Base-by-base conservation (phyloP, 2,888 invertebrate species). In the Atethmia centrago region DNA sequence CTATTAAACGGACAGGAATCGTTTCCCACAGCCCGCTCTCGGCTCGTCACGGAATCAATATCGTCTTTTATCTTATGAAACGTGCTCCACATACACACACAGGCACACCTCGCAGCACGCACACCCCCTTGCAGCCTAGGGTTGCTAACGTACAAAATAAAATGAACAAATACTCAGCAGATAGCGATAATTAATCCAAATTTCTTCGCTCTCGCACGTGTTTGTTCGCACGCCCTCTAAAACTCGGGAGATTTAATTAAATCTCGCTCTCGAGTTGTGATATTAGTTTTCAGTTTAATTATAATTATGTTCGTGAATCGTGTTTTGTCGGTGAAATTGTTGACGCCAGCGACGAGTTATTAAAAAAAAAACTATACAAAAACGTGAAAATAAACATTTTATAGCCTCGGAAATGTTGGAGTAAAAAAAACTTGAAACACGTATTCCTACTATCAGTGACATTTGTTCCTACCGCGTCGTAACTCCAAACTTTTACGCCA, bases 31-130 rank as follows among this genome's bases (percentile, higher is more conserved):
- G 95, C 93, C 90, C 93, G 94, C 92, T 90, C 93, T 91, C 92
- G 90, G 90, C 93, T 93, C 95, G 95, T 95, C 95, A 96, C 95
- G 95, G 94, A 96, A 96, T 96, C 96, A 95, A 96, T 96, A 96
- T 95, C 94, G 93, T 92, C 95, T 96, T 95, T 95, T 96, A 96
- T 96, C 95, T 96, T 94, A 93, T 92, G 92, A 94, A 94, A 94
- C 95, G 95, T 95, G 95, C 93, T 93, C 92, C 91, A 94, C 93
- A 95, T 94, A 93, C 92, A 91, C 90, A 89, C 89, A 90, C 85
- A 77, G 79, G 68, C 79, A 74, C 87, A 83, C 65, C 79, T 80
- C 76, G 82, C 82, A 78, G 82, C 87, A 85, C 88, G 84, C 88
- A 89, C 87, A 88, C 90, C 86, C 83, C 79, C 82, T 83, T 75